A percentile compares a stretch with the other conserved stretches of the same genome.
Evolutionary conservation across 2,797 vertebrate genomes (phyloP).

Genomic region (Spinibarbus caldwelli): DNA sequence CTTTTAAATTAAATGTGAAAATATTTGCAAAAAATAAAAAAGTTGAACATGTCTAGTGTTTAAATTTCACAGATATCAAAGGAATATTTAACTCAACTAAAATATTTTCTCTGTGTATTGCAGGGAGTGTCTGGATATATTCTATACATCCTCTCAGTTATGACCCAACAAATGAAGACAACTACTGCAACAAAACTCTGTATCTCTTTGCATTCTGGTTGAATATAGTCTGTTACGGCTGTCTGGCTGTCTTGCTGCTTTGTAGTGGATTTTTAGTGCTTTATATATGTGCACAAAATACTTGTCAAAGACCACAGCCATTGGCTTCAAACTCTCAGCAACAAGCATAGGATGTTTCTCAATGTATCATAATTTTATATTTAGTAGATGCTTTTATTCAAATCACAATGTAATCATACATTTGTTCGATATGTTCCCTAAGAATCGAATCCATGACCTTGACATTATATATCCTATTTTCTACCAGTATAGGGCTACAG

Average conservation of each 20-base stretch:
- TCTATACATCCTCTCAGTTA: conserved; percentile 22
- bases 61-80: neutral
- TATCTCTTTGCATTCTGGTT: conserved; percentile 37
- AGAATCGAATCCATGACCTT: neutral
- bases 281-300: neutral
- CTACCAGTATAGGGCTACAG: neutral
- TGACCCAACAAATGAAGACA: neutral
- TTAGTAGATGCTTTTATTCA: neutral
- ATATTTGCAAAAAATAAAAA: neutral
- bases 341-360: neutral
- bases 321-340: neutral
- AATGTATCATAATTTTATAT: neutral
- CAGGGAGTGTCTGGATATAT: conserved; percentile 42
- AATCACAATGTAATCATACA: neutral
- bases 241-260: conserved; percentile 2
- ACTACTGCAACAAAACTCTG: conserved; percentile 29
- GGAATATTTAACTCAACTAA: neutral
- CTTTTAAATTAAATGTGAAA: neutral
- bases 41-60: neutral
- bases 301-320: neutral
- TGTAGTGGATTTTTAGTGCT: neutral
- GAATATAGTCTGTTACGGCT: neutral
- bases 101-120: neutral
- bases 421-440: neutral
- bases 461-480: neutral